phyloP scores from a whole-genome alignment of 2,797 vertebrate species.

The Galagoides demidoff region DNA sequence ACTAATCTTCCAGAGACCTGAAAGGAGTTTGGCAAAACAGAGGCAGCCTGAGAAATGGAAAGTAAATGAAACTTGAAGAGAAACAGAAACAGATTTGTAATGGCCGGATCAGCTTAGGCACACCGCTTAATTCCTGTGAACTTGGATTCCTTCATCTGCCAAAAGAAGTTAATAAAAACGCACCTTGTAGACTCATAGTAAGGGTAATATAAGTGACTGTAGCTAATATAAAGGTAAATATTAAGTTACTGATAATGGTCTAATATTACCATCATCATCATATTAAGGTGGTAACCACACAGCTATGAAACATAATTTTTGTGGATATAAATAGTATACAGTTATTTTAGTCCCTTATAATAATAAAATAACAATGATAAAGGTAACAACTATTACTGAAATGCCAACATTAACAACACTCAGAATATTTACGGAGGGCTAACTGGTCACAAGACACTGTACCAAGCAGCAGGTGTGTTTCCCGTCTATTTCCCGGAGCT shows the following conservation, averaged over 20 bases:
- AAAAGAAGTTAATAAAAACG: neutral
- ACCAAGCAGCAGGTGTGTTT: neutral
- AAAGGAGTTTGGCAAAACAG: conserved; percentile 6
- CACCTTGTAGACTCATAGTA: neutral
- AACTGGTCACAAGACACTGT: neutral
- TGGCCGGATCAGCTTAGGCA: neutral
- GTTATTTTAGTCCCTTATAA: neutral
- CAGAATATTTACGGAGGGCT: neutral
- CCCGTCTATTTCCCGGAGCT: neutral
- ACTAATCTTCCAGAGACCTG: neutral
- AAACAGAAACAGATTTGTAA: conserved; percentile 31
- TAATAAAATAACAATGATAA: neutral
- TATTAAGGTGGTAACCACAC: neutral
- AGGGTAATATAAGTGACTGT: neutral
- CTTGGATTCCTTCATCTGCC: neutral
- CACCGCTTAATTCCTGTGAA: neutral
- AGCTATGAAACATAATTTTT: neutral
- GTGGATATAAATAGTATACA: neutral
- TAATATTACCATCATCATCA: neutral
- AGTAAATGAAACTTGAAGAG: neutral
- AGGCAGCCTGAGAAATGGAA: neutral
- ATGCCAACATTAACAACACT: neutral
- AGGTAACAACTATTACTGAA: neutral
- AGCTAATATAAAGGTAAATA: neutral
- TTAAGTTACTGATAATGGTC: neutral